Evolutionary conservation across 2,113 vertebrate genomes (phyloP).

Genomic region (Lanius collurio): DNA sequence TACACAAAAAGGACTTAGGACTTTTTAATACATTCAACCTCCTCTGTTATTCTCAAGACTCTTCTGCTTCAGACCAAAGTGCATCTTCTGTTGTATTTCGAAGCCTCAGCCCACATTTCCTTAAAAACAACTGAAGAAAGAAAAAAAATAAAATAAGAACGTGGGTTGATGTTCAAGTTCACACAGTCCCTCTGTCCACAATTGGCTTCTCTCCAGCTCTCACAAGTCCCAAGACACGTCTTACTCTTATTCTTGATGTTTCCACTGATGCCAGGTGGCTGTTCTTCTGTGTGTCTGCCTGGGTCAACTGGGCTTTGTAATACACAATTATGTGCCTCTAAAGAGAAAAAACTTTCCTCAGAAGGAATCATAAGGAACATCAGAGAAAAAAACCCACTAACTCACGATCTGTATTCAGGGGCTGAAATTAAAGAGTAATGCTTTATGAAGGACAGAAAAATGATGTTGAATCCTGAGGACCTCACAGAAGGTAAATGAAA

Average conservation of each 20-base stretch:
- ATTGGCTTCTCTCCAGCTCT: neutral
- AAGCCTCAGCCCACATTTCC: neutral
- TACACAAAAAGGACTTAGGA: neutral
- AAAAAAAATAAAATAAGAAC: neutral
- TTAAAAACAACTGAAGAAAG: neutral
- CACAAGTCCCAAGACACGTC: neutral
- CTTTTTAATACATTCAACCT: neutral
- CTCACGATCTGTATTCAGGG: neutral
- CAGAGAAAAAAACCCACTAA: neutral
- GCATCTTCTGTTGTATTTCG: neutral
- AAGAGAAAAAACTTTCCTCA: neutral
- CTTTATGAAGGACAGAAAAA: neutral
- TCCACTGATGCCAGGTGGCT: neutral
- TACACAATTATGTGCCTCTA: neutral
- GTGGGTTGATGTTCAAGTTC: constrained; percentile 11
- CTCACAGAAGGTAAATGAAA: neutral
- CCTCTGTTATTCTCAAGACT: neutral
- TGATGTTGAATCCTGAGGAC: accelerated
- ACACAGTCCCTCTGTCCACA: constrained; percentile 1
- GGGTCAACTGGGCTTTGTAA: neutral
- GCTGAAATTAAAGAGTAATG: neutral
- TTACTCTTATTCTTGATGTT: neutral
- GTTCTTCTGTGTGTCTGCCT: neutral
- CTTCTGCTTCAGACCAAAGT: neutral
- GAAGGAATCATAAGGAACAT: neutral